Evolutionary conservation across 2,888 invertebrate genomes (phyloP), one percentile per base, ranked within the genome.

Genomic region (Smittia aterrima): DNA sequence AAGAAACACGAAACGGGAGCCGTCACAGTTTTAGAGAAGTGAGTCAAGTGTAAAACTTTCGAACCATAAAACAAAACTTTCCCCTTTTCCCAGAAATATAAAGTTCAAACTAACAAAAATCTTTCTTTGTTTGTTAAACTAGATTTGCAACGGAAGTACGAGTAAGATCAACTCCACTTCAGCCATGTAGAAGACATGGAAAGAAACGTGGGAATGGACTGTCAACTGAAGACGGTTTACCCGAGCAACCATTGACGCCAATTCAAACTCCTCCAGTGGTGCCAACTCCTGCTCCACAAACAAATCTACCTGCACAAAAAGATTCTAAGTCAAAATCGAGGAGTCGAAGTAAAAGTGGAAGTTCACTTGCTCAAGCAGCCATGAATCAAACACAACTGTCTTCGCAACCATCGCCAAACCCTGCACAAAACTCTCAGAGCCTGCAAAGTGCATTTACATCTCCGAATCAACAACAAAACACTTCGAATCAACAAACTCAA

Each of bases 61-160:
- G 81, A 81, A 78, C 62, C 77, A 76, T 77, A 75, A 22, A 4
- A 38, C 38, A 38, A 38, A 77, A 68, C 75, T 75, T 38, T 76
- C 13, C 7, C 2, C 20, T 24, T 54, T 32, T 18, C 4, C 38
- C 6, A 20, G 25, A 25, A 16, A 40, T 40, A n/a, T 18, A n/a
- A 16, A 74, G 27, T 41, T 9, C 67, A 16, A 20, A 47, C 22
- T 25, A 25, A 27, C 27, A 41, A 6, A n/a, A 71, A 66, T 66
- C n/a, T 24, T 18, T 32, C 2, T 58, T 58, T 22, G 3, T 58
- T 18, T 58, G 6, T 58, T 22, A 11, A 11, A 47, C 4, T 22
- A 93, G 93, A 83, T 96, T 90, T 82, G 91, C 94, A 62, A 91
- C 93, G 84, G 92, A 93, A 83, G 92, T 95, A 22, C 87, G 95